A percentile compares a stretch with the other conserved stretches of the same genome.
Evolutionary conservation across 2,888 invertebrate species (phyloP).

Genomic region (Chymomyza procnemis): DNA sequence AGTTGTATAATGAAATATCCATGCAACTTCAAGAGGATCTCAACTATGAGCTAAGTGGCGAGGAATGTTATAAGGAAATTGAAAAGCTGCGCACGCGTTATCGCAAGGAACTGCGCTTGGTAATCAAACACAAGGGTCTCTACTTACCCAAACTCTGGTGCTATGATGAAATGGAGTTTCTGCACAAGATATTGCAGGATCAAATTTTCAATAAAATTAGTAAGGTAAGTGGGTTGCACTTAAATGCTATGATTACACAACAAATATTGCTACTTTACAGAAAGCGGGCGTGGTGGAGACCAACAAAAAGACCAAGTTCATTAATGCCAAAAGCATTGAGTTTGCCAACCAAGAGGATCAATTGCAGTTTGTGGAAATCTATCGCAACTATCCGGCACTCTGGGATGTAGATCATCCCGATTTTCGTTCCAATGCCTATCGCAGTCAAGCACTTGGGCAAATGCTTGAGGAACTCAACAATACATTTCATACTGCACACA

Average conservation of each 20-base stretch:
- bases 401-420: conserved; percentile 76
- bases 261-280: conserved; percentile 21
- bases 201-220: conserved; percentile 63
- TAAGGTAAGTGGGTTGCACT: conserved; percentile 48
- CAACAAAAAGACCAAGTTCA: conserved; percentile 60
- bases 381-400: conserved; percentile 60
- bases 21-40: conserved; percentile 52
- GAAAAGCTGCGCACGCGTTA: conserved; percentile 70
- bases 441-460: conserved; percentile 60
- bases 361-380: conserved; percentile 70
- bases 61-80: conserved; percentile 64
- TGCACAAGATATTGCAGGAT: conserved; percentile 63
- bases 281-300: conserved; percentile 63
- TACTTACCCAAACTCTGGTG: conserved; percentile 74
- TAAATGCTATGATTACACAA: not conserved
- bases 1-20: conserved; percentile 54
- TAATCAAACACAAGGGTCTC: conserved; percentile 67
- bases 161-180: conserved; percentile 72
- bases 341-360: conserved; percentile 58
- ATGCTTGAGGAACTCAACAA: conserved; percentile 66
- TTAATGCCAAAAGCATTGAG: conserved; percentile 50
- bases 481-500: conserved; percentile 41
- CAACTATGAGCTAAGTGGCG: conserved; percentile 54
- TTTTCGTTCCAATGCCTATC: conserved; percentile 68
- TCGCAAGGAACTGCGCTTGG: conserved; percentile 66